Conservation (phyloP, 2,888 invertebrate genomes). For the Adelphocoris suturalis region DNA sequence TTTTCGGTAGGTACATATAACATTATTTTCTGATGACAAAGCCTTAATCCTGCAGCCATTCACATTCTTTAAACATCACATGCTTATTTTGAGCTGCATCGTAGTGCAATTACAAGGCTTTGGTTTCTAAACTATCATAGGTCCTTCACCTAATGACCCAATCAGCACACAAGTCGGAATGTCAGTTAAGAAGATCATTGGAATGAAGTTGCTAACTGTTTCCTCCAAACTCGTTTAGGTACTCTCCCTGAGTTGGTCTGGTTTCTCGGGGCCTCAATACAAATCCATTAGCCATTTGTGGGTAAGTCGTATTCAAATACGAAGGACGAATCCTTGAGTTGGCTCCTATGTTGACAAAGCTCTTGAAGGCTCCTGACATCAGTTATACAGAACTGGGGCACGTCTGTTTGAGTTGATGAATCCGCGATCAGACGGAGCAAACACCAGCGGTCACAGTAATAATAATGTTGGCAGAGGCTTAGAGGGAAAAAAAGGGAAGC, state of each 20-base stretch:
- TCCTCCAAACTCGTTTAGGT: neutral
- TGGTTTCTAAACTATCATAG: no score
- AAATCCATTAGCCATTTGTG: constrained; percentile 15
- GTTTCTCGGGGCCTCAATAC: neutral
- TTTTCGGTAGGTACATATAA: no score
- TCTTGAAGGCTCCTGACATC: constrained; percentile 11
- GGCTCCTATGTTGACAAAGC: constrained; percentile 15
- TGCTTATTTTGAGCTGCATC: no score
- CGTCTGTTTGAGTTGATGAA: neutral
- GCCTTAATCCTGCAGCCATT: no score
- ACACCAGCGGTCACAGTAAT: neutral
- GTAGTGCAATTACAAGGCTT: no score
- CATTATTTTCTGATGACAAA: no score
- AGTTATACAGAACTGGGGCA: constrained; percentile 13
- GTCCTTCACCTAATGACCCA: no score
- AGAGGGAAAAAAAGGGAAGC: no score
- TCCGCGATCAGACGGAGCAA: neutral
- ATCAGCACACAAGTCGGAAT: no score
- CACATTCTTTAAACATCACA: no score
- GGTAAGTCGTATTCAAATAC: constrained; percentile 8
- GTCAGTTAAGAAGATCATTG: neutral
- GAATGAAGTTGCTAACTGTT: neutral
- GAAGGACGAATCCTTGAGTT: neutral
- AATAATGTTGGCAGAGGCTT: no score
- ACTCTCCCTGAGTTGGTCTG: neutral